Percentiles rank a stretch among this genome's conserved stretches.
These are phyloP conservation scores for Maniola hyperantus DNA, from an alignment of 2,888 invertebrate genomes.

Conservation along the genomic window DNA sequence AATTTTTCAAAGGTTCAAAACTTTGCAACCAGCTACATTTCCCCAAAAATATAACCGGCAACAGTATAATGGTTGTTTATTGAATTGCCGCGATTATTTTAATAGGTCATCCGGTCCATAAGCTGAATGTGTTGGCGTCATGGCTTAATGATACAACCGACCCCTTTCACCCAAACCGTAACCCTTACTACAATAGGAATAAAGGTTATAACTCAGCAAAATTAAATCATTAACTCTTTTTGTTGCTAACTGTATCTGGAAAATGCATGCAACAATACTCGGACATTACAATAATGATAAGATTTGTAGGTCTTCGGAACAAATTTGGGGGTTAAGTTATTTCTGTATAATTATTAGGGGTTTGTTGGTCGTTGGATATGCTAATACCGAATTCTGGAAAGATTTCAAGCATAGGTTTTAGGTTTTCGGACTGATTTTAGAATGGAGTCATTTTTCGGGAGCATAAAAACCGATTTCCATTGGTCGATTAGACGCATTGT, in stretches of 20 bases:
- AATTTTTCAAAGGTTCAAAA: slow-evolving; percentile 53
- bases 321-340: slow-evolving; percentile 38
- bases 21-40: slow-evolving; percentile 34
- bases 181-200: slow-evolving; percentile 13
- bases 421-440: background rate
- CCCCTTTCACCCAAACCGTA: slow-evolving; percentile 24
- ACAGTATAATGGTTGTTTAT: slow-evolving; percentile 70
- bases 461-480: too few species aligned
- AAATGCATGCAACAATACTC: slow-evolving; percentile 42
- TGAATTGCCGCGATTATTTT: slow-evolving; percentile 77
- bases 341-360: slow-evolving; percentile 25
- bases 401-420: slow-evolving; percentile 8
- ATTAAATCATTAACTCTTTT: background rate
- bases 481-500: too few species aligned
- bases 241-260: slow-evolving; percentile 24
- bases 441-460: too few species aligned
- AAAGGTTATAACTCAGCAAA: slow-evolving; percentile 7
- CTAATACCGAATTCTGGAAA: slow-evolving; percentile 26
- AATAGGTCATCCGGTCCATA: slow-evolving; percentile 59
- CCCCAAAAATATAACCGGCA: slow-evolving; percentile 52
- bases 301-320: slow-evolving; percentile 46
- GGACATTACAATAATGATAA: slow-evolving; percentile 71
- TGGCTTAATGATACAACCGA: slow-evolving; percentile 32
- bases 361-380: slow-evolving; percentile 29
- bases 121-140: slow-evolving; percentile 38